Conservation (phyloP, 2,888 invertebrate genomes). For the Ceraclea dissimilis region DNA sequence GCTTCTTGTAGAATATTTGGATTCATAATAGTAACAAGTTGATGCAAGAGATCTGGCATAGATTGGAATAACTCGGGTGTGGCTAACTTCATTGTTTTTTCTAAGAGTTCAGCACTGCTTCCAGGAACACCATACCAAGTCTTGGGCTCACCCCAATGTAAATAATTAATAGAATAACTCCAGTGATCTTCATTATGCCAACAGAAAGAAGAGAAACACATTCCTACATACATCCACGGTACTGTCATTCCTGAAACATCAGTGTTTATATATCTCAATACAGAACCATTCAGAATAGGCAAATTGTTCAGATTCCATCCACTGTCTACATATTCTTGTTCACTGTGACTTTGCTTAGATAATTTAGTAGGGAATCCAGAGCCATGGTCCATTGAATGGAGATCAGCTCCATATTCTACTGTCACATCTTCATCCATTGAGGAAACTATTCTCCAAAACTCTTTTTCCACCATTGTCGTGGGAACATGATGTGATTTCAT, state of each 20-base stretch:
- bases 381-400: conserved; percentile 68
- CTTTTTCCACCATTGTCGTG: conserved; percentile 56
- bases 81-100: conserved; percentile 60
- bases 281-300: conserved; percentile 61
- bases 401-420: conserved; percentile 73
- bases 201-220: conserved; percentile 77
- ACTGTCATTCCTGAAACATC: conserved; percentile 68
- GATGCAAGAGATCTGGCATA: conserved; percentile 69
- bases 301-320: conserved; percentile 75
- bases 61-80: conserved; percentile 68
- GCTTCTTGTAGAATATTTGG: conserved; percentile 61
- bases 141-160: conserved; percentile 77
- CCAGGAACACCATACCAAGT: conserved; percentile 79
- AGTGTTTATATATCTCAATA: conserved; percentile 64
- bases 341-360: conserved; percentile 53
- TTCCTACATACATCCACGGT: conserved; percentile 80
- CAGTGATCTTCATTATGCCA: conserved; percentile 83
- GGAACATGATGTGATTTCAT: conserved; percentile 60
- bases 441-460: conserved; percentile 71
- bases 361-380: conserved; percentile 67
- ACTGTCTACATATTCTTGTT: conserved; percentile 57
- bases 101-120: conserved; percentile 58
- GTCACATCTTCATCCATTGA: conserved; percentile 65
- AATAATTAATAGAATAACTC: conserved; percentile 76
- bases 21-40: conserved; percentile 72